Evolutionary conservation across 2,888 invertebrate species (phyloP).

Genomic region (Galerucella calmariensis): DNA sequence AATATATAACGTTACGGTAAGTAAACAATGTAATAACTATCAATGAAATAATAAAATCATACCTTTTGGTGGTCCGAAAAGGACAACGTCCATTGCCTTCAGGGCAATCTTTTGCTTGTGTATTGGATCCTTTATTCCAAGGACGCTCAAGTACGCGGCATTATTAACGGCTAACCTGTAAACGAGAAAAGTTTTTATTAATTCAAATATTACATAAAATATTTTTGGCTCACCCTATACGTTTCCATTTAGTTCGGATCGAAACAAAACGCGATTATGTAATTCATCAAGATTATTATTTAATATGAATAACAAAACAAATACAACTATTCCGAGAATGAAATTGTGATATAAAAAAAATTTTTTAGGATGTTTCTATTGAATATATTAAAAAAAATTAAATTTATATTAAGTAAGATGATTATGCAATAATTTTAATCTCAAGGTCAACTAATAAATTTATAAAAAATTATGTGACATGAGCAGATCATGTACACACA

Average conservation of each 20-base stretch:
- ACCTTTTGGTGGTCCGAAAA: constrained; percentile 99
- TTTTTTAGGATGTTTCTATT: background rate
- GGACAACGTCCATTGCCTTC: constrained; percentile 98
- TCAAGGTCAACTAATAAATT: background rate
- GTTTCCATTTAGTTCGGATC: background rate
- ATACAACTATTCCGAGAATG: background rate
- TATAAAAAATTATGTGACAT: background rate
- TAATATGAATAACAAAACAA: constrained; percentile 14
- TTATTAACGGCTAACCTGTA: constrained; percentile 93
- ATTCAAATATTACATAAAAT: background rate
- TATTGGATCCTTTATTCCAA: constrained; percentile 97
- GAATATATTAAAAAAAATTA: background rate
- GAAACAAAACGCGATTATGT: background rate
- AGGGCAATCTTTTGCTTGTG: constrained; percentile 97
- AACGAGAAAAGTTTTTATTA: background rate
- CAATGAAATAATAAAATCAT: constrained; percentile 52
- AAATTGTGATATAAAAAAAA: background rate
- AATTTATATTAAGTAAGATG: background rate
- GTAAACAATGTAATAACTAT: constrained; percentile 5
- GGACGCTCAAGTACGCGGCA: constrained; percentile 86
- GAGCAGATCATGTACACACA: background rate
- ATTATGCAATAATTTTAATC: constrained; percentile 3
- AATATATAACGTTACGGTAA: constrained; percentile 18
- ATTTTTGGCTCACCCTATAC: background rate
- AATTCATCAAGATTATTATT: constrained; percentile 10